phyloP scores from a whole-genome alignment of 2,888 invertebrate species.

The Phoenoteleia sp. region DNA sequence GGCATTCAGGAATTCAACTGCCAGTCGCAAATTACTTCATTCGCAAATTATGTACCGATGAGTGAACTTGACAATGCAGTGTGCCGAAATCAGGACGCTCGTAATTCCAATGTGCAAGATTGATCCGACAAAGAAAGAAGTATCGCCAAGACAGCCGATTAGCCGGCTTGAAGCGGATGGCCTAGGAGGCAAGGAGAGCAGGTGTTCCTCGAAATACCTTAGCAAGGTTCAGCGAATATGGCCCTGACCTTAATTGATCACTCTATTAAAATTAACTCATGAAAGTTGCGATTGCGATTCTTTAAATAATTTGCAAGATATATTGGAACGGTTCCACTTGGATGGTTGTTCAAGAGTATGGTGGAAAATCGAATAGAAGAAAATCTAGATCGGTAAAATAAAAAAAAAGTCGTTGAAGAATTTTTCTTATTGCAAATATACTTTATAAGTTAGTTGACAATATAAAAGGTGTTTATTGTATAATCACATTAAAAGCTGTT shows the following conservation, averaged over 20 bases:
- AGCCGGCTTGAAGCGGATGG: no score
- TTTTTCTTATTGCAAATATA: no score
- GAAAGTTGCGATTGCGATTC: neutral
- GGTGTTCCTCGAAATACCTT: neutral
- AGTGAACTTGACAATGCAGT: conserved; percentile 48
- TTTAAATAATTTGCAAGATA: conserved; percentile 6
- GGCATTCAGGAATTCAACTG: conserved; percentile 32
- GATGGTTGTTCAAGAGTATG: no score
- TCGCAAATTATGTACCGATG: conserved; percentile 49
- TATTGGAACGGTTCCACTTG: neutral
- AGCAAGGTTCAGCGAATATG: neutral
- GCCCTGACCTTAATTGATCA: conserved; percentile 47
- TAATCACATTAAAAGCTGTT: no score
- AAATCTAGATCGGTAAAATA: no score
- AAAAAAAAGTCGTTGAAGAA: no score
- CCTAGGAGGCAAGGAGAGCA: no score
- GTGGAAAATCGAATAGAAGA: neutral
- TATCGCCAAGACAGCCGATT: conserved; percentile 38
- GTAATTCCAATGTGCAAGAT: conserved; percentile 38
- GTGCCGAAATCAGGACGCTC: conserved; percentile 43
- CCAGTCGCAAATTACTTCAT: conserved; percentile 41
- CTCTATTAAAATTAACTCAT: conserved; percentile 10
- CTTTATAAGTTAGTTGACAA: no score
- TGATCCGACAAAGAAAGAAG: conserved; percentile 49
- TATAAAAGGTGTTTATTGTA: no score